Conservation (phyloP, 2,888 invertebrate species). For the Doris montereyensis region DNA sequence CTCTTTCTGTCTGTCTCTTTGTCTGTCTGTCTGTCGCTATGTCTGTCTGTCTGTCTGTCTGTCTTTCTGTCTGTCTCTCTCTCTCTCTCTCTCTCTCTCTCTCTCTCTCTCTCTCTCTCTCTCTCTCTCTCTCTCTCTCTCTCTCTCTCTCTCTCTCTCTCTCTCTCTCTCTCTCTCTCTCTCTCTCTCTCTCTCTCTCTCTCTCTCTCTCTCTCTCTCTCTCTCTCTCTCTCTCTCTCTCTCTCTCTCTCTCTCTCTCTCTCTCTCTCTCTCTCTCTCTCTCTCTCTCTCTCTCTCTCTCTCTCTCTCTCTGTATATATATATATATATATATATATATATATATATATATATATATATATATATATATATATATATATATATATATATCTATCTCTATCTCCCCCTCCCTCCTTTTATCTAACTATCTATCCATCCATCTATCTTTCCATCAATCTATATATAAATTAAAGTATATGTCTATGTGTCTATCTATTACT, state of each 20-base stretch:
- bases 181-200: not conserved
- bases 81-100: not conserved
- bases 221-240: not conserved
- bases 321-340: not conserved
- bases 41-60: not conserved
- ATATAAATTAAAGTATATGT: not conserved
- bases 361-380: not conserved
- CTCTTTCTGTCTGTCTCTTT: not conserved
- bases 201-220: not conserved
- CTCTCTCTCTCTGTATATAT: not conserved
- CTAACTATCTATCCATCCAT: too few relatives aligned
- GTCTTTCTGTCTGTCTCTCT: not conserved
- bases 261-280: not conserved
- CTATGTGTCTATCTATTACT: too few relatives aligned
- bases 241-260: not conserved
- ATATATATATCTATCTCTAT: not conserved
- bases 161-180: not conserved
- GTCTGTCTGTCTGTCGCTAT: not conserved
- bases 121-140: not conserved
- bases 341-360: not conserved
- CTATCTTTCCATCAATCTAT: too few relatives aligned
- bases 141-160: not conserved
- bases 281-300: not conserved
- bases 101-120: not conserved
- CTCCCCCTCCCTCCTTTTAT: constrained; percentile 6